These are phyloP conservation scores for Gymnocypris eckloni DNA, from an alignment of 2,797 vertebrate species.

Conservation along the genomic window DNA sequence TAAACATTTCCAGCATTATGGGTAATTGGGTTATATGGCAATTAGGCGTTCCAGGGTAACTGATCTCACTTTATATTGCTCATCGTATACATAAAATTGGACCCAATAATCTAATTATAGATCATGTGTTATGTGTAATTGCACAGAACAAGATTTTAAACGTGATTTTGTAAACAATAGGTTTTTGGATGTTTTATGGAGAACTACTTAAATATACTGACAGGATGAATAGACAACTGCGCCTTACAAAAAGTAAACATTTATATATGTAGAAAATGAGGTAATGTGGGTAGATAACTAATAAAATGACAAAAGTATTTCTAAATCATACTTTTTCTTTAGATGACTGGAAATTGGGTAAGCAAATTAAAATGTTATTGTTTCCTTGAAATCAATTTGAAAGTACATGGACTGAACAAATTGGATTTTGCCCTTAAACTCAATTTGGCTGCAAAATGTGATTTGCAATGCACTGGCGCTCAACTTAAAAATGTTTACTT, in stretches of 20 bases:
- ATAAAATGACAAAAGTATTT: not conserved
- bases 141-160: constrained; percentile 56
- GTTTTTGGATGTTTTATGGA: constrained; percentile 44
- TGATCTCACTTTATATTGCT: constrained; percentile 67
- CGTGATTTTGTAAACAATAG: constrained; percentile 58
- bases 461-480: constrained; percentile 62
- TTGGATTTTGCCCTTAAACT: constrained; percentile 65
- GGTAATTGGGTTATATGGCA: constrained; percentile 70
- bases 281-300: constrained; percentile 6
- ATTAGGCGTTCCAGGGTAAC: constrained; percentile 66
- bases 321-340: constrained; percentile 26
- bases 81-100: constrained; percentile 66
- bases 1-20: constrained; percentile 68
- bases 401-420: constrained; percentile 66
- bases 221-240: not conserved
- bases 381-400: constrained; percentile 61
- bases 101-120: constrained; percentile 66
- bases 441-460: constrained; percentile 65
- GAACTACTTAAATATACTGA: constrained; percentile 16
- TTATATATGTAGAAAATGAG: not conserved
- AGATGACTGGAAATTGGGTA: constrained; percentile 32
- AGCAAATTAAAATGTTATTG: constrained; percentile 61
- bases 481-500: constrained; percentile 63
- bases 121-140: constrained; percentile 64
- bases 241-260: not conserved